Conservation (phyloP, 2,797 vertebrate species). For the Pelobates cultripes region DNA sequence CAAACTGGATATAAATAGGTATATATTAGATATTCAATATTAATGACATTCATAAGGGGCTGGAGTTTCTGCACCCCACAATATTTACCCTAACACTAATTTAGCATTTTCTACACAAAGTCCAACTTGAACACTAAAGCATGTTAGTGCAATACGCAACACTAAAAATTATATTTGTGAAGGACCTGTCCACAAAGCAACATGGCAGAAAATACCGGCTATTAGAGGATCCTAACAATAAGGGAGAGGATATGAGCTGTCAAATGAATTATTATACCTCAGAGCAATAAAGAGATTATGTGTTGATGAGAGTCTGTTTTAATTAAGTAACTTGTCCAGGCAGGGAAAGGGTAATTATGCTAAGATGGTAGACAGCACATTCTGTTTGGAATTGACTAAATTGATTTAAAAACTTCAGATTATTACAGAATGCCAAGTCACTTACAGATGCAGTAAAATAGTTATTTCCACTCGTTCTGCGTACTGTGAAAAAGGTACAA, state of each 20-base stretch:
- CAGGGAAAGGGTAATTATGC: conserved; percentile 4
- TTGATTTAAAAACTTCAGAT: background rate
- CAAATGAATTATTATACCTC: conserved; percentile 7
- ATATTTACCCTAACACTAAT: background rate
- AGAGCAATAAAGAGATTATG: background rate
- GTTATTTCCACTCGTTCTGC: too few species aligned
- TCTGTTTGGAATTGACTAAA: background rate
- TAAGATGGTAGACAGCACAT: background rate
- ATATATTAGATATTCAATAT: too few species aligned
- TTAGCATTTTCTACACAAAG: background rate
- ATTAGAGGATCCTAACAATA: background rate
- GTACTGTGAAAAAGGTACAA: too few species aligned
- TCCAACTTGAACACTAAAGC: background rate
- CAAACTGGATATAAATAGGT: too few species aligned
- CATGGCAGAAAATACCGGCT: background rate
- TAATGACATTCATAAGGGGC: too few species aligned
- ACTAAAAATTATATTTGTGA: background rate
- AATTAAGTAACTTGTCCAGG: conserved; percentile 2
- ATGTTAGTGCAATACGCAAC: background rate
- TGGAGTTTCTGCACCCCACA: background rate
- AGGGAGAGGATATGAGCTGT: conserved; percentile 2
- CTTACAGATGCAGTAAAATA: background rate
- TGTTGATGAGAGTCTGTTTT: conserved; percentile 4
- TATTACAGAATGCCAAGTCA: background rate
- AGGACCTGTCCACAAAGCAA: background rate